Evolutionary conservation across 2,888 invertebrate genomes (phyloP).

Genomic region (Neoscelio sp.): DNA sequence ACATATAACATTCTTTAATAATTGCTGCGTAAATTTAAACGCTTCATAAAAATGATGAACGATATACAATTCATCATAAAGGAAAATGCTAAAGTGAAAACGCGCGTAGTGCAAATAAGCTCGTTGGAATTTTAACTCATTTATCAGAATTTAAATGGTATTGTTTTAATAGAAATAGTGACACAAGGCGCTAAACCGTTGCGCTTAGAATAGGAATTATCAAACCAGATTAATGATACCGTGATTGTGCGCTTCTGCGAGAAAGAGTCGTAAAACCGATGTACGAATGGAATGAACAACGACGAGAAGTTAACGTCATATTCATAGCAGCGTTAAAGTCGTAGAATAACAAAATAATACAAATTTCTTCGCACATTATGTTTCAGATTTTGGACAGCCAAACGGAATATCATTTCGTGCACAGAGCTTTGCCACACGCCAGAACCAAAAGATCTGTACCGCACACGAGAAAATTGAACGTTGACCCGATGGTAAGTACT

Average conservation of each 20-base stretch:
- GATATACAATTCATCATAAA: no score
- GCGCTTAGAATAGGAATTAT: background rate
- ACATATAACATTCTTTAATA: no score
- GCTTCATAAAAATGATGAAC: no score
- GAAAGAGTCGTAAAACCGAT: background rate
- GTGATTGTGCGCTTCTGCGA: background rate
- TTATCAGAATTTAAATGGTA: no score
- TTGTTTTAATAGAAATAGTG: no score
- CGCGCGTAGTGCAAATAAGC: no score
- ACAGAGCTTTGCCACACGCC: slow-evolving; percentile 94
- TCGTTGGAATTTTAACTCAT: no score
- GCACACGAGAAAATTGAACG: slow-evolving; percentile 94
- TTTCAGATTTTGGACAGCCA: slow-evolving; percentile 93
- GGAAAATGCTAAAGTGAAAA: no score
- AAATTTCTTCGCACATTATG: slow-evolving; percentile 32
- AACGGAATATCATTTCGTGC: slow-evolving; percentile 97
- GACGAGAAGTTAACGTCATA: background rate
- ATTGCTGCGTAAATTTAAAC: no score
- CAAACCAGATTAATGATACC: slow-evolving; percentile 3
- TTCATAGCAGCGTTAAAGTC: no score
- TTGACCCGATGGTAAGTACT: slow-evolving; percentile 95
- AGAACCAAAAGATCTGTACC: slow-evolving; percentile 94
- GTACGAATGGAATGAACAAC: background rate
- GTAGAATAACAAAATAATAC: slow-evolving; percentile 14
- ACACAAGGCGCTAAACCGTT: background rate